Evolutionary conservation across 2,888 invertebrate genomes (phyloP).

Genomic region (Gymnoscelis rufifasciata): DNA sequence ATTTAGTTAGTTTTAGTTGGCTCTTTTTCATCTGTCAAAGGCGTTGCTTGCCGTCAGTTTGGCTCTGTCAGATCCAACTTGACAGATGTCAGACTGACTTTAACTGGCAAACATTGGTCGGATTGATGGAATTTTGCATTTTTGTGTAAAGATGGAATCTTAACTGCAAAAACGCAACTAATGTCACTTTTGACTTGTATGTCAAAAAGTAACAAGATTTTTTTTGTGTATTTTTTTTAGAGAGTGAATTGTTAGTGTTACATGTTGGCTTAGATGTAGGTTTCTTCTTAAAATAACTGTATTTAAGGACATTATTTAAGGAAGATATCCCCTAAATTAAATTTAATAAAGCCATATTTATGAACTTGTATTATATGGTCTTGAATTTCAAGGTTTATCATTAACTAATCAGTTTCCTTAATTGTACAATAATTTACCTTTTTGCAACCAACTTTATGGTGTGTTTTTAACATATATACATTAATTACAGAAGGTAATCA

Average conservation of each 20-base stretch:
- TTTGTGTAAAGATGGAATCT: conserved; percentile 11
- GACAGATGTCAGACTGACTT: not conserved
- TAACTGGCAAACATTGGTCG: not conserved
- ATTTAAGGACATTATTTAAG: not conserved
- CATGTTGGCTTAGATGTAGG: conserved; percentile 11
- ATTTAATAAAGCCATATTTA: conserved; percentile 1
- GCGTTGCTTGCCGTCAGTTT: not conserved
- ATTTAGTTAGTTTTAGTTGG: not conserved
- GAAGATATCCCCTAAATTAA: not conserved
- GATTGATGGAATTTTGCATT: not conserved
- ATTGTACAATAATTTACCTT: not conserved
- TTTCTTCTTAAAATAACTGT: conserved; percentile 6
- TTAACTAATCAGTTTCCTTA: not conserved
- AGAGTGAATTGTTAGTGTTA: conserved; percentile 2
- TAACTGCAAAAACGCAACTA: conserved; percentile 3
- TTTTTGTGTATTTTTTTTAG: not conserved
- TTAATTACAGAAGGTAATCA: no score
- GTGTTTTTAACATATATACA: no score
- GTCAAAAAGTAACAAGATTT: not conserved
- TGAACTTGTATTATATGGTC: conserved; percentile 4
- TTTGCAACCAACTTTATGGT: not conserved
- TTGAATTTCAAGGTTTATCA: not conserved
- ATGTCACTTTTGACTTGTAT: not conserved
- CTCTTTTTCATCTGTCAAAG: not conserved
- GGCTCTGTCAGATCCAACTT: not conserved